Evolutionary conservation across 2,888 invertebrate genomes (phyloP).

Genomic region (Cepaea hortensis): DNA sequence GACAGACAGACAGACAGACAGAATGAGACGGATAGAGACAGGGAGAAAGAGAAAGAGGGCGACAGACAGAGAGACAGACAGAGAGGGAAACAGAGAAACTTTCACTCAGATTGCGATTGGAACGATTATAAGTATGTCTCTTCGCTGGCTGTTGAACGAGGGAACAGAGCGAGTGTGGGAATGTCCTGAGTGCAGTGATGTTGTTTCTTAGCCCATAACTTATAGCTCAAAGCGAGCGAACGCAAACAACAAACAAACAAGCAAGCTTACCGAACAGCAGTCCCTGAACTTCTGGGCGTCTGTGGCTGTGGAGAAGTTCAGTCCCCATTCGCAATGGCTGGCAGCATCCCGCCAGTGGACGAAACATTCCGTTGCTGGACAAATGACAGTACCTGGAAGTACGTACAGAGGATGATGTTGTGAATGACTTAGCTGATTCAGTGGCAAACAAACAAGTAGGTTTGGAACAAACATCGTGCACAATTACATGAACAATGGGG

Average conservation of each 20-base stretch:
- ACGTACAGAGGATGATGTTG: slow-evolving; percentile 1
- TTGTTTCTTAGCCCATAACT: no score
- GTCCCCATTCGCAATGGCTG: slow-evolving; percentile 91
- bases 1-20: not conserved
- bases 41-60: no score
- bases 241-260: not conserved
- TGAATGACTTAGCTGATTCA: not conserved
- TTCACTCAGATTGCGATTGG: not conserved
- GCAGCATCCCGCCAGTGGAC: slow-evolving; percentile 97
- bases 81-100: not conserved
- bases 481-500: not conserved
- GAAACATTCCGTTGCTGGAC: slow-evolving; percentile 98
- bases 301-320: slow-evolving; percentile 97
- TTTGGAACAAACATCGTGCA: no score
- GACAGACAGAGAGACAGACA: not conserved
- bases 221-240: no score
- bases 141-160: no score
- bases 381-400: slow-evolving; percentile 89
- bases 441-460: no score
- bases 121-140: not conserved
- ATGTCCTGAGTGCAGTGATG: no score
- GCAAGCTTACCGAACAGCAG: slow-evolving; percentile 73
- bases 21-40: no score
- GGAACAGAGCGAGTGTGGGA: no score
- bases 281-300: slow-evolving; percentile 93